phyloP scores from a whole-genome alignment of 2,113 vertebrate species.

The Percopsis transmontana region DNA sequence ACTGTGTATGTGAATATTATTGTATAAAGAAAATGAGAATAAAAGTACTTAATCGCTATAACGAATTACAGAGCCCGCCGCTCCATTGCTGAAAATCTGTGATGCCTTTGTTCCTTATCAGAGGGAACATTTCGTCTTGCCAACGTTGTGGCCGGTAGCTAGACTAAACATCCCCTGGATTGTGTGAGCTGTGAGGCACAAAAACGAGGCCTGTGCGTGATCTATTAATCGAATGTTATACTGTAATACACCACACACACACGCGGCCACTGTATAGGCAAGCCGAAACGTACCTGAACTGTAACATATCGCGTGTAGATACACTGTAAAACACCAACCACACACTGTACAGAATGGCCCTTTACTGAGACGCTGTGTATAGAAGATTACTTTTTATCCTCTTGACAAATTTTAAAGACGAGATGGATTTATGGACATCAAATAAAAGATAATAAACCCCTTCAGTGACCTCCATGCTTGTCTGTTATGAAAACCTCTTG shows the following conservation, averaged over 20 bases:
- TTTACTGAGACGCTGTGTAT: conserved; percentile 69
- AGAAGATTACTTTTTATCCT: conserved; percentile 75
- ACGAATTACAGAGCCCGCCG: conserved; percentile 52
- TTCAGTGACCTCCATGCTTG: conserved; percentile 16
- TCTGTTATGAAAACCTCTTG: conserved; percentile 31
- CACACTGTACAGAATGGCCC: conserved; percentile 73
- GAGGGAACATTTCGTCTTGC: conserved; percentile 41
- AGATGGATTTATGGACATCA: conserved; percentile 74
- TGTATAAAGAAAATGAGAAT: conserved; percentile 63
- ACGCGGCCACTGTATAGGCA: conserved; percentile 19
- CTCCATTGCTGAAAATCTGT: conserved; percentile 66
- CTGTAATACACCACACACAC: not conserved
- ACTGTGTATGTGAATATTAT: conserved; percentile 66
- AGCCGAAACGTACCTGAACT: conserved; percentile 44
- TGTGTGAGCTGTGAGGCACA: not conserved
- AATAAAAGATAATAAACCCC: conserved; percentile 56
- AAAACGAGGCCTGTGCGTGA: not conserved
- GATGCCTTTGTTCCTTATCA: conserved; percentile 72
- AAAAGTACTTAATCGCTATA: conserved; percentile 61
- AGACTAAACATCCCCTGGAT: not conserved
- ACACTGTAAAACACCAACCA: conserved; percentile 79
- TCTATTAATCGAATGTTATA: no score
- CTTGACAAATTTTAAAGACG: conserved; percentile 71
- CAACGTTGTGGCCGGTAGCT: not conserved
- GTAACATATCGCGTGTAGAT: conserved; percentile 81